These are phyloP conservation scores for Diarsia mendica DNA, from an alignment of 2,888 invertebrate genomes.

Conservation along the genomic window DNA sequence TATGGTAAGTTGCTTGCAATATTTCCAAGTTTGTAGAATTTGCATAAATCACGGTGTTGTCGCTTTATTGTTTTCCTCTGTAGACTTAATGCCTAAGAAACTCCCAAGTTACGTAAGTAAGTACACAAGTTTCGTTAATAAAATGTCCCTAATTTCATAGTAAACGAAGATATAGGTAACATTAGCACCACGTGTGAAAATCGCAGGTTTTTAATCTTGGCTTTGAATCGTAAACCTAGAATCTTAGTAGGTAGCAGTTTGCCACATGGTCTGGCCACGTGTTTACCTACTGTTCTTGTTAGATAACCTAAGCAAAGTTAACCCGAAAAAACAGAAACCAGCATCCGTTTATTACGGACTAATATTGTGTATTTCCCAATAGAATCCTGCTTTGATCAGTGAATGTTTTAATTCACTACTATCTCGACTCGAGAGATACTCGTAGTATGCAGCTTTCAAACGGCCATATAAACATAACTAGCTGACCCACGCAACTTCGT, in stretches of 20 bases:
- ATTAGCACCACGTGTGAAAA: not conserved
- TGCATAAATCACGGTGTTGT: not conserved
- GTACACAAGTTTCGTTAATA: too few species aligned
- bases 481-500: too few species aligned
- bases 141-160: not conserved
- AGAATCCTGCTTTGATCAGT: not conserved
- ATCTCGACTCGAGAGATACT: too few species aligned
- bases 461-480: too few species aligned
- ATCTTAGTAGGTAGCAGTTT: too few species aligned
- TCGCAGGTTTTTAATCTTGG: not conserved
- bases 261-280: not conserved
- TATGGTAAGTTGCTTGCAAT: slow-evolving; percentile 76
- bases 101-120: not conserved
- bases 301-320: not conserved
- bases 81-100: too few species aligned
- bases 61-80: not conserved
- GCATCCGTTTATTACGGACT: not conserved
- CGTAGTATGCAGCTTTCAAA: not conserved
- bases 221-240: not conserved
- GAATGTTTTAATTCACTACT: too few species aligned
- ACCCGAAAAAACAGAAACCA: not conserved
- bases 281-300: not conserved
- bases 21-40: not conserved
- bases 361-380: not conserved
- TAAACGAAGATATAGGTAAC: not conserved